phyloP scores from a whole-genome alignment of 2,113 vertebrate genomes.

The Antennarius striatus region DNA sequence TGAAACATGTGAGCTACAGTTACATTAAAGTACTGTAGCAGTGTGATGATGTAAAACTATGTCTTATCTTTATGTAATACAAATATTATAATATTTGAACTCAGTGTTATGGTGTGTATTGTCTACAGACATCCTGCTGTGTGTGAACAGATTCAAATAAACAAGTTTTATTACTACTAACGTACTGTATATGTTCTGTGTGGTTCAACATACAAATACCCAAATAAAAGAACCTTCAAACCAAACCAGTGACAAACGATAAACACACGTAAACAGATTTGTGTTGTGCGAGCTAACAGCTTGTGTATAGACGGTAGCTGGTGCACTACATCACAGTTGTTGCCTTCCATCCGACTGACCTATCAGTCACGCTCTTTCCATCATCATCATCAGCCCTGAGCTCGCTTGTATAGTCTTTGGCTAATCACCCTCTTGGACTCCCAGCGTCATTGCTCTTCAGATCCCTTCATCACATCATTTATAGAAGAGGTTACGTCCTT shows the following conservation, averaged over 20 bases:
- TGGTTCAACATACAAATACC: neutral
- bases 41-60: neutral
- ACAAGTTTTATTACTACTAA: too few relatives aligned
- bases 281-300: constrained; percentile 7
- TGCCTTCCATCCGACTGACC: constrained; percentile 26
- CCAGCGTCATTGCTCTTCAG: constrained; percentile 29
- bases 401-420: constrained; percentile 27
- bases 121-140: neutral
- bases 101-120: neutral
- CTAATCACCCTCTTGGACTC: constrained; percentile 43
- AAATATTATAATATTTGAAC: neutral
- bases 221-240: too few relatives aligned
- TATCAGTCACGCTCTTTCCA: constrained; percentile 44
- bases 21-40: neutral
- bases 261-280: neutral
- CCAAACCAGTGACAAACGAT: neutral
- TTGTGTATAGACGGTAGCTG: neutral
- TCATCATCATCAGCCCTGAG: constrained; percentile 36
- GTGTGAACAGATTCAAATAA: neutral
- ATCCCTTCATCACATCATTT: constrained; percentile 45
- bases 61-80: neutral
- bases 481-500: constrained; percentile 51
- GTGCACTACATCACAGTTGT: constrained; percentile 3
- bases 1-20: too few relatives aligned
- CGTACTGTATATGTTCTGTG: too few relatives aligned